Evolutionary conservation across 2,888 invertebrate species (phyloP).

Genomic region (Artemia sp.): DNA sequence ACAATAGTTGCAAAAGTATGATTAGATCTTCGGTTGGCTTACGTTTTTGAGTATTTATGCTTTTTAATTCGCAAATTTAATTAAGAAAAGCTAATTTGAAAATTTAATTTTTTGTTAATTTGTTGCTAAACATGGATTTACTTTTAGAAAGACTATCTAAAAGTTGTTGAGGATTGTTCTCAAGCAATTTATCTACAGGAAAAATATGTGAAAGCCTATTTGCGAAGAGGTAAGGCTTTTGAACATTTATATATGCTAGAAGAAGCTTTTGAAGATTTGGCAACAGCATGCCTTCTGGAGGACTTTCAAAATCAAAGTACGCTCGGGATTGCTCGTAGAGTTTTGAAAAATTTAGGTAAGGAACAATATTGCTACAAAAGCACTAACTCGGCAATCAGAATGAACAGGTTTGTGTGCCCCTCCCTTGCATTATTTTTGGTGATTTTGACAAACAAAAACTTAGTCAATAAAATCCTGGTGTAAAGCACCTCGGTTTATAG

Average conservation of each 20-base stretch:
- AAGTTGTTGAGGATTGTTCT: conserved; percentile 35
- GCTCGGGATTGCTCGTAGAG: conserved; percentile 64
- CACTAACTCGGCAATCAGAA: not conserved
- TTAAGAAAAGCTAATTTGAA: too few relatives aligned
- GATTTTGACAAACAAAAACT: not conserved
- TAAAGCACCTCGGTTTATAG: not conserved
- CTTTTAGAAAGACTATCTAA: conserved; percentile 40
- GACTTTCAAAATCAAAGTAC: conserved; percentile 64
- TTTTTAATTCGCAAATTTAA: too few relatives aligned
- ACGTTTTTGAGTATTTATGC: too few relatives aligned
- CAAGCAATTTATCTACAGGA: conserved; percentile 34
- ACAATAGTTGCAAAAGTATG: too few relatives aligned
- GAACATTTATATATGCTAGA: conserved; percentile 62
- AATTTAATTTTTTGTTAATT: not conserved
- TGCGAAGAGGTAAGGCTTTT: conserved; percentile 32
- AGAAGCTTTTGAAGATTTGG: conserved; percentile 73
- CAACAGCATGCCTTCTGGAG: conserved; percentile 78
- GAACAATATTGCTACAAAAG: conserved; percentile 15
- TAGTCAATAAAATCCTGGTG: too few relatives aligned
- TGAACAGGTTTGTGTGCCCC: not conserved
- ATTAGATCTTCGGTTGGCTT: too few relatives aligned
- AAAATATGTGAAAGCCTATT: conserved; percentile 28
- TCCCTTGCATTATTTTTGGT: not conserved
- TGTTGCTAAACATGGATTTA: conserved; percentile 12
- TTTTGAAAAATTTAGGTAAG: conserved; percentile 60